A percentile compares a stretch with the other conserved stretches of the same genome.
These are phyloP conservation scores for Microctenopoma lineatum DNA, from an alignment of 2,797 vertebrate species.

Conservation along the genomic window DNA sequence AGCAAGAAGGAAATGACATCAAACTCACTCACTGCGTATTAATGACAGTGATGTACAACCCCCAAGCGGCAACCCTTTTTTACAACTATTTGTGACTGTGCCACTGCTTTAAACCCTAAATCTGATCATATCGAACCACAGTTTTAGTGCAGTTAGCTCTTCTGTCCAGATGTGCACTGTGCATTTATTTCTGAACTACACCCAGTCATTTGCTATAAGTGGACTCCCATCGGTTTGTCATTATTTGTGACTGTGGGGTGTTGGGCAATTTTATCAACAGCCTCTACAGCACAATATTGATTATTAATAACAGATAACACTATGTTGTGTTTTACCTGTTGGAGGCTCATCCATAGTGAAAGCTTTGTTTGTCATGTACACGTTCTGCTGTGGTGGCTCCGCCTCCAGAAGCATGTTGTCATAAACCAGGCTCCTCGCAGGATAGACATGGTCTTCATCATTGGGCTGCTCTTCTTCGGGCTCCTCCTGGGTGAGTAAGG, in stretches of 20 bases:
- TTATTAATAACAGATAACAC: neutral
- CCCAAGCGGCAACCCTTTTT: no score
- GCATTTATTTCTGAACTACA: no score
- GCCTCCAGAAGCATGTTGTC: slow-evolving; percentile 89
- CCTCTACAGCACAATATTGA: no score
- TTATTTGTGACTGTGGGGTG: no score
- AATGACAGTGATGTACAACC: neutral
- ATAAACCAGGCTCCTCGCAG: slow-evolving; percentile 85
- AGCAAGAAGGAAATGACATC: neutral
- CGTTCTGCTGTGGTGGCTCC: slow-evolving; percentile 65
- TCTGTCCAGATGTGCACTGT: no score
- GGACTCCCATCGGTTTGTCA: no score
- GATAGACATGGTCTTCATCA: slow-evolving; percentile 86
- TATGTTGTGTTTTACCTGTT: slow-evolving; percentile 77
- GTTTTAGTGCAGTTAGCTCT: no score
- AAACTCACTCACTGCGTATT: neutral
- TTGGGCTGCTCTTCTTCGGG: slow-evolving; percentile 64
- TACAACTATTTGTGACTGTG: no score
- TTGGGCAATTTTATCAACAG: no score
- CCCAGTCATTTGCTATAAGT: no score
- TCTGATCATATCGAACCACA: no score
- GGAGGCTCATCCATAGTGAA: slow-evolving; percentile 90
- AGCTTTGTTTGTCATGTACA: slow-evolving; percentile 91
- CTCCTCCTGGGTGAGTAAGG: slow-evolving; percentile 82
- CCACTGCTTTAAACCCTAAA: no score